A percentile compares a stretch with the other conserved stretches of the same genome.
Conservation (phyloP, 2,113 vertebrate genomes). For the Clupea harengus region DNA sequence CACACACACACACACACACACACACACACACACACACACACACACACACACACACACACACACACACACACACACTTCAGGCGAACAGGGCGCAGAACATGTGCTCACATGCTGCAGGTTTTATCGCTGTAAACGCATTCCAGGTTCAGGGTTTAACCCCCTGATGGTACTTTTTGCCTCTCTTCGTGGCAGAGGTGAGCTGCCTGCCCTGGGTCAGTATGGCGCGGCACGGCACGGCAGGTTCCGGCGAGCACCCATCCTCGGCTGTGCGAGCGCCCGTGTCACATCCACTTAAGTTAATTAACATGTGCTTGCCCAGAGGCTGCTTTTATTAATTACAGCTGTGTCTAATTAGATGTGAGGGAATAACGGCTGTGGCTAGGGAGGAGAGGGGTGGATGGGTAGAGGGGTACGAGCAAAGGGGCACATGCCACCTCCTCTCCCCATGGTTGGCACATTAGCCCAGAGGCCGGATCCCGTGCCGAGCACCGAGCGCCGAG, state of each 20-base stretch:
- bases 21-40: neutral
- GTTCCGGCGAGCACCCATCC: neutral
- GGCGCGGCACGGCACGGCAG: neutral
- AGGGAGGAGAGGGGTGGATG: conserved; percentile 37
- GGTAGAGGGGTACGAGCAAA: conserved; percentile 11
- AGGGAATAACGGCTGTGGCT: conserved; percentile 42
- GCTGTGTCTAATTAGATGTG: conserved; percentile 60
- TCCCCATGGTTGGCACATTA: neutral
- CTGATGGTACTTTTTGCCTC: too few relatives aligned
- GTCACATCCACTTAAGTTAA: conserved; percentile 60
- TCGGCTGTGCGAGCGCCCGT: neutral
- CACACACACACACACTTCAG: neutral
- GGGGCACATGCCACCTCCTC: neutral
- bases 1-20: neutral
- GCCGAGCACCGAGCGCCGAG: too few relatives aligned
- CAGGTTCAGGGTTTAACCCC: neutral
- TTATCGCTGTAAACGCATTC: neutral
- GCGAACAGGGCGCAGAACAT: neutral
- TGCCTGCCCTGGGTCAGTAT: neutral
- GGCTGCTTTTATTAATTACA: conserved; percentile 69
- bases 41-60: neutral
- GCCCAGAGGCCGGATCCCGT: neutral
- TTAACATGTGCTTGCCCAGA: conserved; percentile 63
- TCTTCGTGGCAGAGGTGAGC: too few relatives aligned
- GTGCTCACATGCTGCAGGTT: neutral